Evolutionary conservation across 1,140 invertebrate species (phyloP), one percentile per base, ranked within the genome.

Genomic region (Heliconius hewitsoni): DNA sequence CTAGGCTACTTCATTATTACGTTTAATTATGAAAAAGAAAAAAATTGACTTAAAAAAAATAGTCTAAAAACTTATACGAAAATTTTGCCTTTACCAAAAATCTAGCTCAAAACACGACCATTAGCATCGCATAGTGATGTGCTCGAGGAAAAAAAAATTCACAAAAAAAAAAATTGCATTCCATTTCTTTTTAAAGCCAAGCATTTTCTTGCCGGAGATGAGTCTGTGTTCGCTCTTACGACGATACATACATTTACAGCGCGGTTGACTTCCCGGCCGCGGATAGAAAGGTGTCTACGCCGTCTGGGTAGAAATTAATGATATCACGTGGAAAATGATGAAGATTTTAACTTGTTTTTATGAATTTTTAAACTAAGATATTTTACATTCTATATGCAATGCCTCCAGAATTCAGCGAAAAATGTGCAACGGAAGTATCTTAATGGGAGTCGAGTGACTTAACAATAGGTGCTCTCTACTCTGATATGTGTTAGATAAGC

Each of bases 171-270:
- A 74, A n/a, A n/a, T 70, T 52, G 50, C 78, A 66, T 79, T 60
- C 23, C 52, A 55, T 79, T 79, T 60, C 66, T 37, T 73, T 76
- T 80, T 66, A 13, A 75, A 76, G 42, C 37, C 71, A 42, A 71
- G 27, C 72, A 75, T 79, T 83, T 83, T 83, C 78, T 83, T 83
- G 79, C 73, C 71, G 73, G 76, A 78, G 74, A 80, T 80, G 73
- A 77, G 60, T 74, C 77, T 73, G 73, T 72, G 73, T 77, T 70
- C 73, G 27, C 60, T 66, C 11, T 66, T 30, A 60, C 23, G n/a
- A 42, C 74, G 75, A 34, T 74, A 78, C 76, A 81, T 78, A 77
- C 75, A 75, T 81, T 74, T 70, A 77, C 39, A 37, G 70, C 60
- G 30, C 60, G 60, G 71, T 72, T 72, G 74, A 76, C 74, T 76